Base-by-base conservation (phyloP, 2,797 vertebrate species). In the Buceros bicornis region DNA sequence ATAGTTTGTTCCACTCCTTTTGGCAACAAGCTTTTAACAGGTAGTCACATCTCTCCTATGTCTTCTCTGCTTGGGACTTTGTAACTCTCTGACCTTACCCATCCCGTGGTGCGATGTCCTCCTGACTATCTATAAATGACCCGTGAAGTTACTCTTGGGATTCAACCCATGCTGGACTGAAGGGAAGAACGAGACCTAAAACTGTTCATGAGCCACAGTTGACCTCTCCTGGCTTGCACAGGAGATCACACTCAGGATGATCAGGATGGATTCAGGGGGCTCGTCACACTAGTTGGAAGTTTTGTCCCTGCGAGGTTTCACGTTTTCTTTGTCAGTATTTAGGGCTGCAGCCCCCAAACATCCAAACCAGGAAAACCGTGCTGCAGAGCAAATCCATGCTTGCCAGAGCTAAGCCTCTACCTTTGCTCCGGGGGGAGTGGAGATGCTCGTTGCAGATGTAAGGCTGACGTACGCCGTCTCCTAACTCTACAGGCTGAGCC, bases 161-260 rank as follows among this genome's bases (percentile, higher is more conserved):
- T 66, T 83, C 61, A 78, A 66, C 28, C 51, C 43, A 31, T 82
- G 20, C 42, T 82, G 51, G 62, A 82, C 43, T 2, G 4, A 82
- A 64, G 37, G 22, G 65, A 62, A 31, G 15, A 78, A 66, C 5
- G 43, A 8, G 25, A 54, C 25, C 45, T 85, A 50, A 71, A 66
- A 54, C 19, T 5, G 8, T 21, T 84, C 31, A 13, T 3, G 15
- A 82, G 11, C 1, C 3, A 18, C 2, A 8, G 18, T 14, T 65
- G 26, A 24, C 72, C 80, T 64, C 16, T 83, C 7, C 26, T 2
- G 37, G 2, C 0, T 0, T 31, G 18, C 42, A 43, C 22, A 69
- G 51, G 48, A 53, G 8, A 42, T 16, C 6, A 25, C 43, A 35
- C 0, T 40, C 37, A 10, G 37, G 37, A 1, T 0, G 2, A 37